Percentiles rank a stretch among this genome's conserved stretches.
phyloP scores from a whole-genome alignment of 2,888 invertebrate genomes.

The Stegana nigrithorax region DNA sequence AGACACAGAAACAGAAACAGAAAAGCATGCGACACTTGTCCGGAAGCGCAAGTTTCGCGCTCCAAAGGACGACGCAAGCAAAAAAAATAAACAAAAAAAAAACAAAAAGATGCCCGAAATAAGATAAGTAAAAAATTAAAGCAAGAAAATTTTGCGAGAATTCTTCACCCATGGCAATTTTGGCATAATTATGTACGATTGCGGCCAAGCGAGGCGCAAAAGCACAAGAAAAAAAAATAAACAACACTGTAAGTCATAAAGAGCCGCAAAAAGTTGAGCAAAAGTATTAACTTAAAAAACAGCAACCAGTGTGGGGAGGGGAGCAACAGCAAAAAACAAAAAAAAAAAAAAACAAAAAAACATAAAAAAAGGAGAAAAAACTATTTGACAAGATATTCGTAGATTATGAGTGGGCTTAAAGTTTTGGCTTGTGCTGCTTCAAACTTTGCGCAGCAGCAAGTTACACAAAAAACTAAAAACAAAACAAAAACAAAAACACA shows the following conservation, averaged over 20 bases:
- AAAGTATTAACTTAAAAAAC: no score
- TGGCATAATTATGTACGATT: slow-evolving; percentile 54
- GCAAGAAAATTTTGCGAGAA: slow-evolving; percentile 22
- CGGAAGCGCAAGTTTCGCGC: no score
- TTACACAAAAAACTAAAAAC: background rate
- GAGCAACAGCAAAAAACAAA: background rate
- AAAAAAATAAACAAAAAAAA: slow-evolving; percentile 17
- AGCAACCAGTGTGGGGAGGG: background rate
- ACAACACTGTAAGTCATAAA: background rate
- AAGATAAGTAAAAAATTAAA: slow-evolving; percentile 6
- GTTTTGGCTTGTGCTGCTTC: background rate
- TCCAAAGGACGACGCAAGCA: slow-evolving; percentile 16
- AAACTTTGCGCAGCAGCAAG: background rate
- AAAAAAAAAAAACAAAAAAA: slow-evolving; percentile 2
- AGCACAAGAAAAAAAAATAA: background rate
- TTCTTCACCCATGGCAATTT: slow-evolving; percentile 48
- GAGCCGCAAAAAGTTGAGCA: no score
- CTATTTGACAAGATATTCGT: slow-evolving; percentile 4
- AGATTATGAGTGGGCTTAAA: slow-evolving; percentile 3
- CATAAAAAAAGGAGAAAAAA: background rate
- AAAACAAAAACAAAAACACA: no score
- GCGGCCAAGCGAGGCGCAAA: background rate
- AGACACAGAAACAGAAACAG: no score
- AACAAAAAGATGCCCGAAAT: slow-evolving; percentile 25
- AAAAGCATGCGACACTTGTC: no score